phyloP scores from a whole-genome alignment of 30 jellyfish, hydroid and myxozoan genomes.

The Clytia hemisphaerica region DNA sequence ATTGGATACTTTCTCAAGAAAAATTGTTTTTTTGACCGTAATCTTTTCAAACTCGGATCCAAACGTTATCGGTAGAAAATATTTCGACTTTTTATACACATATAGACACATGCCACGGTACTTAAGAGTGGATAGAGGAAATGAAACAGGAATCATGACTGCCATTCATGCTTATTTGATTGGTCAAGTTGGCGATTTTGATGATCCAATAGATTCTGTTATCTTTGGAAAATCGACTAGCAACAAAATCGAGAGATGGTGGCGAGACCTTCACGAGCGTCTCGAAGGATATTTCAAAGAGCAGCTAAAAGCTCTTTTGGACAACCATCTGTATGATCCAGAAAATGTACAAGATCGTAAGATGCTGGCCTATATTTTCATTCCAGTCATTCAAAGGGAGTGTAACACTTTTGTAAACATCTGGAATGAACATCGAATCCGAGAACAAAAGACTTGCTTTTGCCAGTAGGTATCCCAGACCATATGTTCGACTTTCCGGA shows the following conservation, averaged over 20 bases:
- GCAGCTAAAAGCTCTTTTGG: constrained; percentile 20
- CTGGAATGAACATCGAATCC: constrained; percentile 18
- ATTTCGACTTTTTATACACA: constrained; percentile 9
- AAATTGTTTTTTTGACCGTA: constrained; percentile 2
- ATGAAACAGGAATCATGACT: constrained; percentile 26
- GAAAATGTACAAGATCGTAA: constrained; percentile 16
- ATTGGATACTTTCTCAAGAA: constrained; percentile 11
- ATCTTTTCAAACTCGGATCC: constrained; percentile 15
- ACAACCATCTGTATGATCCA: constrained; percentile 27
- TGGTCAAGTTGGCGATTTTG: constrained; percentile 7
- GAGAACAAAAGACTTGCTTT: constrained; percentile 23
- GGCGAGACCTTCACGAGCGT: constrained; percentile 40
- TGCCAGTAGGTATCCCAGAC: constrained; percentile 29
- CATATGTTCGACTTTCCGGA: constrained; percentile 32
- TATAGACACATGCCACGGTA: not conserved
- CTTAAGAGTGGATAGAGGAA: constrained; percentile 23
- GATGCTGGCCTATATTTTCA: constrained; percentile 22
- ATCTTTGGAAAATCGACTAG: not conserved
- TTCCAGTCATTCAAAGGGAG: constrained; percentile 31
- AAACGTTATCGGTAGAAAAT: constrained; percentile 5
- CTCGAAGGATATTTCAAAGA: constrained; percentile 20
- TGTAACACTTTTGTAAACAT: constrained; percentile 24
- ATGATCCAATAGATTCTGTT: constrained; percentile 14
- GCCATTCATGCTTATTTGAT: not conserved
- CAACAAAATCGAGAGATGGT: constrained; percentile 27